A percentile compares a stretch with the other conserved stretches of the same genome.
Evolutionary conservation across 2,797 vertebrate species (phyloP).

Genomic region (Betta splendens): DNA sequence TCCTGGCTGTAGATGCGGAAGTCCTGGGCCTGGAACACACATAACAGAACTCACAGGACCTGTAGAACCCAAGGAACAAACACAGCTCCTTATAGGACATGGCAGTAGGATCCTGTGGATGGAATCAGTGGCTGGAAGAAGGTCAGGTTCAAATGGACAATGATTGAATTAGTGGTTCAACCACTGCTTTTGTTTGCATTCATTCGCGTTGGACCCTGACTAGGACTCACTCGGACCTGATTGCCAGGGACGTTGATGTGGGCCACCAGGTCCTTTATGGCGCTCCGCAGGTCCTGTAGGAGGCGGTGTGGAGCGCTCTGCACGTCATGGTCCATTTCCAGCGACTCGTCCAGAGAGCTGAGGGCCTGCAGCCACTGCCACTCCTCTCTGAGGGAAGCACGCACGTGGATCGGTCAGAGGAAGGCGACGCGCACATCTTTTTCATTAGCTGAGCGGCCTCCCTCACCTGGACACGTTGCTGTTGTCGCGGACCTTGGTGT

Average conservation of each 20-base stretch:
- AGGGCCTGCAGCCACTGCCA: constrained; percentile 92
- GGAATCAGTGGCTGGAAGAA: constrained; percentile 41
- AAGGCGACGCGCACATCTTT: neutral
- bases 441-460: neutral
- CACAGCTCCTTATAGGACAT: constrained; percentile 2
- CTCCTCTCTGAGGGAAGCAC: constrained; percentile 83
- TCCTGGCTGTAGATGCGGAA: constrained; percentile 92
- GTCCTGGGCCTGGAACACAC: constrained; percentile 82
- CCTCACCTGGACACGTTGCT: constrained; percentile 88
- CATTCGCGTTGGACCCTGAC: too few species aligned
- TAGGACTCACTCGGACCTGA: constrained; percentile 82
- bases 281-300: constrained; percentile 85
- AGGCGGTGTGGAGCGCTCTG: constrained; percentile 83
- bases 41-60: constrained; percentile 1
- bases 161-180: constrained; percentile 63
- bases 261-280: constrained; percentile 86
- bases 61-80: neutral
- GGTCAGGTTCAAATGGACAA: constrained; percentile 43
- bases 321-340: constrained; percentile 74
- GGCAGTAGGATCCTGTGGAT: neutral
- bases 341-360: constrained; percentile 79
- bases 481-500: constrained; percentile 90
- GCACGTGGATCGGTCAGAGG: neutral
- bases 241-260: constrained; percentile 86
- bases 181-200: constrained; percentile 42